Conservation (phyloP, 92 coral and sea anemone genomes). For the Zoanthus gigantus region DNA sequence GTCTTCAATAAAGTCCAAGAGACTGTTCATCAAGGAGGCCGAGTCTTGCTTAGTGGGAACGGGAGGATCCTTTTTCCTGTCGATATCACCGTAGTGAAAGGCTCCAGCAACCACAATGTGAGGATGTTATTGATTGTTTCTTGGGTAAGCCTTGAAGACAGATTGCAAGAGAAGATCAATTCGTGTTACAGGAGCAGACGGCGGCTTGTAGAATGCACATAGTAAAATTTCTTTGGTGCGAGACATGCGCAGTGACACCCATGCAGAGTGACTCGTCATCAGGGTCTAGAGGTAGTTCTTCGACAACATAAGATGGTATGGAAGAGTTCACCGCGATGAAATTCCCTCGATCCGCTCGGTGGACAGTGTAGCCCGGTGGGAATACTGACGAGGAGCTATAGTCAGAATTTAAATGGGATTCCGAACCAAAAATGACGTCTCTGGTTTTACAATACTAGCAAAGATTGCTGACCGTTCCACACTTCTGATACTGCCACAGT, state of each 20-base stretch:
- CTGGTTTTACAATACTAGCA: conserved; percentile 19
- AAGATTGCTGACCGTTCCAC: conserved; percentile 14
- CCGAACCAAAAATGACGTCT: conserved; percentile 21
- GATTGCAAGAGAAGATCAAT: conserved; percentile 33
- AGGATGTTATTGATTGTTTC: conserved; percentile 22
- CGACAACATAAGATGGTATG: conserved; percentile 32
- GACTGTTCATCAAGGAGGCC: neutral
- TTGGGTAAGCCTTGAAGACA: conserved; percentile 3
- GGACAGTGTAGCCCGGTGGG: conserved; percentile 29
- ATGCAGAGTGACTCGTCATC: conserved; percentile 4
- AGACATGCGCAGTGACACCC: conserved; percentile 33
- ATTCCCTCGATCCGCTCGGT: neutral
- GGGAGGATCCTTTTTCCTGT: conserved; percentile 23
- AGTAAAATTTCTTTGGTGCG: conserved; percentile 30
- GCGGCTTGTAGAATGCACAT: conserved; percentile 41
- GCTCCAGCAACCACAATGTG: conserved; percentile 28
- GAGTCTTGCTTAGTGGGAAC: conserved; percentile 1
- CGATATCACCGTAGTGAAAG: conserved; percentile 8
- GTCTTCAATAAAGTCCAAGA: conserved; percentile 1
- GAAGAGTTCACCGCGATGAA: neutral
- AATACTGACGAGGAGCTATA: conserved; percentile 13
- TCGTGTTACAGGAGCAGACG: conserved; percentile 26
- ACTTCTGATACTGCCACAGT: conserved; percentile 34
- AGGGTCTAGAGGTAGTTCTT: neutral
- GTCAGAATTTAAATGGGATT: conserved; percentile 21